phyloP scores from a whole-genome alignment of 2,797 vertebrate species.

The Manis javanica region DNA sequence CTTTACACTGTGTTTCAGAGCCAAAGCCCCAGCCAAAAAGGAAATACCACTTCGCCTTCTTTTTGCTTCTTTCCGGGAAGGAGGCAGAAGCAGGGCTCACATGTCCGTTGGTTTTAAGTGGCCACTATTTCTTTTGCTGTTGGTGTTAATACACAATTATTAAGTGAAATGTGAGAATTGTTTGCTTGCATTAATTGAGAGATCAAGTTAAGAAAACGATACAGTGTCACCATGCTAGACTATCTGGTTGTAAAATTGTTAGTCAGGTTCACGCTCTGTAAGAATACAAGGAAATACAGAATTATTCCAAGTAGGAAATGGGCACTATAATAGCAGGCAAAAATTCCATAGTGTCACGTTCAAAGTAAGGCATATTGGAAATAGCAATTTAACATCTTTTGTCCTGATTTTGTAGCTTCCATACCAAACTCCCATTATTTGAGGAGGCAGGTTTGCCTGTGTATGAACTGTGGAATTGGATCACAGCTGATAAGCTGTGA shows the following conservation, averaged over 20 bases:
- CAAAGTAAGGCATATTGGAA: constrained; percentile 45
- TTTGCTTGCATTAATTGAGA: constrained; percentile 9
- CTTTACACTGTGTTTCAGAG: neutral
- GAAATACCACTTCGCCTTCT: neutral
- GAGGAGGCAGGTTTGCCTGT: constrained; percentile 55
- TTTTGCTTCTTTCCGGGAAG: neutral
- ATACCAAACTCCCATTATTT: constrained; percentile 12
- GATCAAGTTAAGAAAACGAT: constrained; percentile 22
- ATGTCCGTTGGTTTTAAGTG: neutral
- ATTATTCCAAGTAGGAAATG: constrained; percentile 25
- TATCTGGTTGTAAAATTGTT: neutral
- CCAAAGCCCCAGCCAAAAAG: neutral
- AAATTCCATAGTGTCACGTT: constrained; percentile 30
- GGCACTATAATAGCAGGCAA: neutral
- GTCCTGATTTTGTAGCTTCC: constrained; percentile 31
- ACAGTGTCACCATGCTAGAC: neutral
- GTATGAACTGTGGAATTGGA: constrained; percentile 54
- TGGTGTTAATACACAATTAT: neutral
- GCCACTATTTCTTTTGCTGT: neutral
- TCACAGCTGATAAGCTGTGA: constrained; percentile 62
- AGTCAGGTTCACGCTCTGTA: neutral
- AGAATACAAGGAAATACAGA: constrained; percentile 17
- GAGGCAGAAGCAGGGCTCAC: neutral
- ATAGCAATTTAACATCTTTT: constrained; percentile 45
- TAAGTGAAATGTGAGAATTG: neutral